A percentile compares a stretch with the other conserved stretches of the same genome.
Conservation (phyloP, 2,113 vertebrate species). For the Seriola rivoliana region DNA sequence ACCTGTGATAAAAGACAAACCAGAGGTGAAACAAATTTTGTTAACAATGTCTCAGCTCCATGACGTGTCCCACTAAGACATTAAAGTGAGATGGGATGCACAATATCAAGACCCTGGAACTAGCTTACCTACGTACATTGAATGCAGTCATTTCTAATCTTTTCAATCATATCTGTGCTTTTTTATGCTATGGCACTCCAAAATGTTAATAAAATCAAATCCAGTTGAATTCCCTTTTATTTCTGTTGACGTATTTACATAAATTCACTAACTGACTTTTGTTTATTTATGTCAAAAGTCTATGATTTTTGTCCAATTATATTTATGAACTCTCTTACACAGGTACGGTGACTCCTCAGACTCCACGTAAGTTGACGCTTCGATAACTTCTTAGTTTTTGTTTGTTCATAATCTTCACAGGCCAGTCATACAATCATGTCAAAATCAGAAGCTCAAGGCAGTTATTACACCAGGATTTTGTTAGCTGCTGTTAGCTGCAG, state of each 20-base stretch:
- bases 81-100: too few species aligned
- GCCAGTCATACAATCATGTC: neutral
- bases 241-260: neutral
- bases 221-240: neutral
- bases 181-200: too few species aligned
- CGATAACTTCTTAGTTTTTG: neutral
- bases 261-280: neutral
- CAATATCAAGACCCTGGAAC: too few species aligned
- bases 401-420: neutral
- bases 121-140: too few species aligned
- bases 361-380: neutral
- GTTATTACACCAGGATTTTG: too few species aligned
- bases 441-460: neutral
- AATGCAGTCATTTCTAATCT: too few species aligned
- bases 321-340: slow-evolving; percentile 2
- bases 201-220: neutral
- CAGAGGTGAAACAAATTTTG: too few species aligned
- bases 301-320: neutral
- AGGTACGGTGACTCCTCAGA: neutral
- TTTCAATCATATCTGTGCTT: too few species aligned
- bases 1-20: too few species aligned
- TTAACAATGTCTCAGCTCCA: too few species aligned
- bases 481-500: neutral
- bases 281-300: neutral
- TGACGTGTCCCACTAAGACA: too few species aligned